These are phyloP conservation scores for Mellivora capensis DNA, from an alignment of 2,113 vertebrate species.

Conservation along the genomic window DNA sequence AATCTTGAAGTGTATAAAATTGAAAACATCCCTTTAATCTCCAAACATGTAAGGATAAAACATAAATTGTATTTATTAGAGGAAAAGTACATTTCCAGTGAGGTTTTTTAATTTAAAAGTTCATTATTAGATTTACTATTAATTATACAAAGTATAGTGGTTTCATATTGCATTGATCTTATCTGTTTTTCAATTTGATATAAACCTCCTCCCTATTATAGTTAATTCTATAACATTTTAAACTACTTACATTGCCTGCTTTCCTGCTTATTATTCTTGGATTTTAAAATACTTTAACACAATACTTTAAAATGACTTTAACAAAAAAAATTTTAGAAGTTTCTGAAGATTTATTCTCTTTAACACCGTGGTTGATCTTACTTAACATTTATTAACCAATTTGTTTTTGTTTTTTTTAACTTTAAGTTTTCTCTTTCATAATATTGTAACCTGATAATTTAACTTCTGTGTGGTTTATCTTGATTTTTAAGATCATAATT, in stretches of 20 bases:
- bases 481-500: not conserved
- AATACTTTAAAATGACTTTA: not conserved
- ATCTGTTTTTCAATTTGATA: not conserved
- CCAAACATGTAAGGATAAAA: not conserved
- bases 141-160: not conserved
- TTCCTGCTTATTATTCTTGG: not conserved
- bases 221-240: not conserved
- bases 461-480: not conserved
- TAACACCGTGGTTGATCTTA: not conserved
- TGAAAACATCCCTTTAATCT: not conserved
- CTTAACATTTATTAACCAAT: not conserved
- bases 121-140: not conserved
- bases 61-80: not conserved
- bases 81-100: not conserved
- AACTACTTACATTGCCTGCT: not conserved
- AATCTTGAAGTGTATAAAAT: not conserved
- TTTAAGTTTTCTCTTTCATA: not conserved
- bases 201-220: not conserved
- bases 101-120: not conserved
- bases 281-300: not conserved
- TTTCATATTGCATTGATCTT: not conserved
- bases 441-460: not conserved
- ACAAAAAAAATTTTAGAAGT: not conserved
- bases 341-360: not conserved
- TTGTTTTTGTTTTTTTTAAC: not conserved